phyloP scores from a whole-genome alignment of 2,113 vertebrate genomes.

The Calypte anna region DNA sequence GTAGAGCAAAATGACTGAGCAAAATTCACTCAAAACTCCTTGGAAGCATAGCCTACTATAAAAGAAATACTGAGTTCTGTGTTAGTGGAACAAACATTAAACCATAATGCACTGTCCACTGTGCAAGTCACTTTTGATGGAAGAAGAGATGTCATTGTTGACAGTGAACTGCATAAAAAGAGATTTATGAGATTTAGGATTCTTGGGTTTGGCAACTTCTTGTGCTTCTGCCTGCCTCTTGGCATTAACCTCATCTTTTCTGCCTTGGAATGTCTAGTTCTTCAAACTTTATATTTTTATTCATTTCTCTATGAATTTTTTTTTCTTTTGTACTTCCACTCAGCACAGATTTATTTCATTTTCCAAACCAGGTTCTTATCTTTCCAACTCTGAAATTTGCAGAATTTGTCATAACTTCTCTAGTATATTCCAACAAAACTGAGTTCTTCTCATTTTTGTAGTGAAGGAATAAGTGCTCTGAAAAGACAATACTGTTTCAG shows the following conservation, averaged over 20 bases:
- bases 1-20: background rate
- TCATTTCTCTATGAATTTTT: background rate
- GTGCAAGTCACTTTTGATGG: background rate
- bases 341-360: background rate
- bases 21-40: background rate
- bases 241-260: background rate
- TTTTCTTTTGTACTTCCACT: background rate
- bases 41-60: background rate
- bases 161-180: background rate
- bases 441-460: background rate
- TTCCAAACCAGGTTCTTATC: background rate
- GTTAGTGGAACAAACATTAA: background rate
- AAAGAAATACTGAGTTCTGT: background rate
- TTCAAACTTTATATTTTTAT: background rate
- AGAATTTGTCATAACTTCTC: background rate
- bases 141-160: background rate
- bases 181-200: background rate
- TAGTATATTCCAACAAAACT: background rate
- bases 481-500: accelerated
- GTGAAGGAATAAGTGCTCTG: background rate
- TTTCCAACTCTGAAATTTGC: background rate
- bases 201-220: background rate
- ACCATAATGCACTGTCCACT: background rate
- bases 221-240: background rate
- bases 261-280: background rate